Conservation (phyloP, 2,113 vertebrate genomes). For the Trematocara stigmaticum region DNA sequence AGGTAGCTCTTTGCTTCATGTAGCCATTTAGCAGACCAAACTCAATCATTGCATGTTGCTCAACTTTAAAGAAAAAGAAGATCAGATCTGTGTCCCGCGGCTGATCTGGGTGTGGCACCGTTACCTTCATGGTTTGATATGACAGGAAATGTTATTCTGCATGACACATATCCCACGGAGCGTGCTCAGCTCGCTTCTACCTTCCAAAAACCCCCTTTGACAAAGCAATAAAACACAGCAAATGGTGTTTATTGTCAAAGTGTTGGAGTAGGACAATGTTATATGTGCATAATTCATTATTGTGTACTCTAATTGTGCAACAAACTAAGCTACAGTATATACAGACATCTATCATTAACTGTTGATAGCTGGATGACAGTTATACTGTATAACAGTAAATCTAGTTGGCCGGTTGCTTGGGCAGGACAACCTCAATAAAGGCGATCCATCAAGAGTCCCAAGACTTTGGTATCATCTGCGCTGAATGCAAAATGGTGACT, state of each 20-base stretch:
- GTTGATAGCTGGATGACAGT: constrained; percentile 64
- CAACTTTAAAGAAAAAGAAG: not conserved
- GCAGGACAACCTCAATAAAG: constrained; percentile 39
- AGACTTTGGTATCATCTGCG: constrained; percentile 71
- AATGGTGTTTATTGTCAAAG: constrained; percentile 76
- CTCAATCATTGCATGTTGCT: not conserved
- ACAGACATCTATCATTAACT: constrained; percentile 67
- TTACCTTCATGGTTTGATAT: not conserved
- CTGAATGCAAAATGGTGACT: constrained; percentile 61
- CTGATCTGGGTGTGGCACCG: not conserved
- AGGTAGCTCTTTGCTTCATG: not conserved
- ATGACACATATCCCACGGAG: not conserved
- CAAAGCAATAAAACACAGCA: constrained; percentile 65
- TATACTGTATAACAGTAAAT: constrained; percentile 77
- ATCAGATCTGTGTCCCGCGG: not conserved
- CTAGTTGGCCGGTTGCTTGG: constrained; percentile 61
- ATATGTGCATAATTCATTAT: constrained; percentile 67
- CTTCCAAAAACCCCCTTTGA: not conserved
- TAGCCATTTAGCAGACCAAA: not conserved
- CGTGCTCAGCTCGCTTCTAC: not conserved
- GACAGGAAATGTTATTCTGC: not conserved
- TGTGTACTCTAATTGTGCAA: constrained; percentile 70
- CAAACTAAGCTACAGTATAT: constrained; percentile 75
- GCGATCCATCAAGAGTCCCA: constrained; percentile 36
- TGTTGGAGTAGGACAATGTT: constrained; percentile 70